These are phyloP conservation scores for Heliconius aoede DNA, from an alignment of 2,888 invertebrate species.

Conservation along the genomic window DNA sequence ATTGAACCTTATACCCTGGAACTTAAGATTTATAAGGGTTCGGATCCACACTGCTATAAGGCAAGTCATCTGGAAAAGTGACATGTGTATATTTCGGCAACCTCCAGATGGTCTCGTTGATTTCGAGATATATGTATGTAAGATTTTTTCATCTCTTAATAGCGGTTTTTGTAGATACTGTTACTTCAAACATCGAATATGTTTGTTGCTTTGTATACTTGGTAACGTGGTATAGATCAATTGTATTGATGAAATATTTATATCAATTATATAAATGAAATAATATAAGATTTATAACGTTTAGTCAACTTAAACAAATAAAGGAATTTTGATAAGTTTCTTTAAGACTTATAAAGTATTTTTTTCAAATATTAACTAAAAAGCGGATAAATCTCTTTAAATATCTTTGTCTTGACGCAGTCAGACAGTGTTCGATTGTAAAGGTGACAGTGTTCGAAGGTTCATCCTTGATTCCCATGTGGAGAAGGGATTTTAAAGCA, in stretches of 20 bases:
- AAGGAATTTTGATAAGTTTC: not conserved
- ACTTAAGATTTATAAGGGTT: conserved; percentile 30
- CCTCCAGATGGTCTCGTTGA: conserved; percentile 68
- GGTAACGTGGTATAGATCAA: not conserved
- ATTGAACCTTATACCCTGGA: conserved; percentile 28
- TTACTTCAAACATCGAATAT: conserved; percentile 41
- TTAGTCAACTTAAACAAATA: not conserved
- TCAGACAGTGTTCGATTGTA: too few relatives aligned
- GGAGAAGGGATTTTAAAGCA: too few relatives aligned
- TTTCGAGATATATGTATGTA: conserved; percentile 59
- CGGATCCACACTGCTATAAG: conserved; percentile 26
- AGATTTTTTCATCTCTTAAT: conserved; percentile 52
- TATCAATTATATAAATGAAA: not conserved
- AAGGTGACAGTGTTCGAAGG: too few relatives aligned
- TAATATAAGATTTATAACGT: not conserved
- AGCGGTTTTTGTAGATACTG: conserved; percentile 48
- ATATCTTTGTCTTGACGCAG: too few relatives aligned
- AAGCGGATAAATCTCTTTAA: too few relatives aligned
- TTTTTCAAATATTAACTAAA: not conserved
- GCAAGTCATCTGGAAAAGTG: conserved; percentile 72
- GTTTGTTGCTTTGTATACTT: conserved; percentile 31
- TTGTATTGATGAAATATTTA: conserved; percentile 8
- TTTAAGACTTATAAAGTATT: not conserved
- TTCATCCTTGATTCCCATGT: too few relatives aligned
- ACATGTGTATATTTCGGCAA: conserved; percentile 75